Percentiles rank a stretch among this genome's conserved stretches.
Evolutionary conservation across 2,888 invertebrate species (phyloP).

Genomic region (Cactoblastis cactorum): DNA sequence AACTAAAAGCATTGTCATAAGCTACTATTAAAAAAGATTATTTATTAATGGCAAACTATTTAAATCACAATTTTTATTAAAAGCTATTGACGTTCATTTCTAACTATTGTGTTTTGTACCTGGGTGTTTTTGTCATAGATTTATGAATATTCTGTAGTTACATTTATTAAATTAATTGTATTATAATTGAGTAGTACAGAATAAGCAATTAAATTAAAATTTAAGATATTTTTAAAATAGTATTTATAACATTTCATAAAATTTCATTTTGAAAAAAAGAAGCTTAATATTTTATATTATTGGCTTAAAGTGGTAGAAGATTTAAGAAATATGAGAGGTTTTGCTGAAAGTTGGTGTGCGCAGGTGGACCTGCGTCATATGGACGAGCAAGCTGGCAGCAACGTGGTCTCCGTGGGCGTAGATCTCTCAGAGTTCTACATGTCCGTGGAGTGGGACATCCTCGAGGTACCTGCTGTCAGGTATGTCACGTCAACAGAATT

Average conservation of each 20-base stretch:
- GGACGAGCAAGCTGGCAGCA: conserved; percentile 94
- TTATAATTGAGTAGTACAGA: too few species aligned
- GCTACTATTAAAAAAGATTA: conserved; percentile 29
- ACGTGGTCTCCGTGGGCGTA: conserved; percentile 94
- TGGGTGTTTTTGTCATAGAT: conserved; percentile 19
- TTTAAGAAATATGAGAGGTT: conserved; percentile 2
- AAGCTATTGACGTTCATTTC: conserved; percentile 28
- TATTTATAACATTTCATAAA: not conserved
- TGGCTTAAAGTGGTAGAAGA: too few species aligned
- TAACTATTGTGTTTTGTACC: conserved; percentile 28
- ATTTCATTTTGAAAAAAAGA: too few species aligned
- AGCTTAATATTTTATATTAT: too few species aligned
- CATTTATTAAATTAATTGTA: not conserved
- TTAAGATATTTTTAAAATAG: not conserved
- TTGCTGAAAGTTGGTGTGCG: conserved; percentile 40
- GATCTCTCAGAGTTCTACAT: conserved; percentile 98
- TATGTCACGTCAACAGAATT: conserved; percentile 46
- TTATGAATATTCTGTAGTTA: conserved; percentile 9
- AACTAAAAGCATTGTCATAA: conserved; percentile 34
- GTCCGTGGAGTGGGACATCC: conserved; percentile 99
- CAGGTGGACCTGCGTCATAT: conserved; percentile 96
- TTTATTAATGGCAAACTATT: conserved; percentile 16
- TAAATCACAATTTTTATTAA: conserved; percentile 20
- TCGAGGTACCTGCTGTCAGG: conserved; percentile 96
- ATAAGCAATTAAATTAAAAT: too few species aligned